phyloP scores from a whole-genome alignment of 2,797 vertebrate genomes.

The Neosalanx taihuensis region DNA sequence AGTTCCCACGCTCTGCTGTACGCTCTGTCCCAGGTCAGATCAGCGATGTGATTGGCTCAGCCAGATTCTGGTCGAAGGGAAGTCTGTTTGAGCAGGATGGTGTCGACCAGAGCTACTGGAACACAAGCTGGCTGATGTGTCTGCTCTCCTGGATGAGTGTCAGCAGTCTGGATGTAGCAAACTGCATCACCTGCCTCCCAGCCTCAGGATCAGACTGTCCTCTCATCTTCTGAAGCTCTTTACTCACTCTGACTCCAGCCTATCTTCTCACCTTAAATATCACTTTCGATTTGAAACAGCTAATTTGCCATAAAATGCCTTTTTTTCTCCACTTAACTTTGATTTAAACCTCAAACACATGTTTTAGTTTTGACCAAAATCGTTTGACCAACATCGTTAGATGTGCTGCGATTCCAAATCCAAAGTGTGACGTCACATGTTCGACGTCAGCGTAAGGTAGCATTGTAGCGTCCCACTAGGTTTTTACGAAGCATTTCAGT shows the following conservation, averaged over 20 bases:
- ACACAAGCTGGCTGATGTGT: neutral
- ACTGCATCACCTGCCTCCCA: neutral
- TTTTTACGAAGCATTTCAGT: neutral
- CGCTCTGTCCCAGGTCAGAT: neutral
- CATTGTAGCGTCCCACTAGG: neutral
- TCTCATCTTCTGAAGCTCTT: neutral
- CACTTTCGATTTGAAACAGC: conserved; percentile 1
- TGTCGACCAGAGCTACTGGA: neutral
- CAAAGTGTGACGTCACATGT: neutral
- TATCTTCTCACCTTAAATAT: neutral
- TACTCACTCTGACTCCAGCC: neutral
- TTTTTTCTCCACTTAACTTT: conserved; percentile 1
- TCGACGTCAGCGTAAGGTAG: neutral
- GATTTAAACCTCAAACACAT: neutral
- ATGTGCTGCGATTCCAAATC: neutral
- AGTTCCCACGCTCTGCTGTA: no score
- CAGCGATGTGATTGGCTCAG: neutral
- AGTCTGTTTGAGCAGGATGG: no score
- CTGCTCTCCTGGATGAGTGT: neutral
- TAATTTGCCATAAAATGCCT: conserved; percentile 14
- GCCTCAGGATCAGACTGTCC: neutral
- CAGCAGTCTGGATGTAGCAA: conserved; percentile 2
- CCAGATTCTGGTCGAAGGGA: no score
- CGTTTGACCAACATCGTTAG: no score
- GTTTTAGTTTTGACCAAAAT: conserved; percentile 8